phyloP scores from a whole-genome alignment of 2,113 vertebrate species.

The Pluvianellus socialis region DNA sequence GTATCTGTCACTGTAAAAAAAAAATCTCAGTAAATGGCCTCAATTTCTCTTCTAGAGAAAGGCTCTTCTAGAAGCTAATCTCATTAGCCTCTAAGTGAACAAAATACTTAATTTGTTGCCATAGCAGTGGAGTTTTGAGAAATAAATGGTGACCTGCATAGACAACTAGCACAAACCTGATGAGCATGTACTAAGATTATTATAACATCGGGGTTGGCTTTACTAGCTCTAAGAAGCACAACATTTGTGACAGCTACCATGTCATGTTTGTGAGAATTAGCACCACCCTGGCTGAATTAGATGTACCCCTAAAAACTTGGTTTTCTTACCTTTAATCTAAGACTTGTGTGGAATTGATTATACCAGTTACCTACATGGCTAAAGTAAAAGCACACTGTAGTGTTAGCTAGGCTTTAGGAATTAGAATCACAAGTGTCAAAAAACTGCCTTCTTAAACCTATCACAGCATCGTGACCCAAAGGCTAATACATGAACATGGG shows the following conservation, averaged over 20 bases:
- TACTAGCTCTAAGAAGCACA: neutral
- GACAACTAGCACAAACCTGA: neutral
- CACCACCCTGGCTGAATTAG: neutral
- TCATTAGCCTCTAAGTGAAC: conserved; percentile 31
- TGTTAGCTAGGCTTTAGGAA: neutral
- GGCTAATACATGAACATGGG: neutral
- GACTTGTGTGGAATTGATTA: neutral
- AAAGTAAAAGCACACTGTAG: neutral
- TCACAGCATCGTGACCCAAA: neutral
- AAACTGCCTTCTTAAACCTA: neutral
- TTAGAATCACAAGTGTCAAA: neutral
- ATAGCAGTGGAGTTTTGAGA: conserved; percentile 20
- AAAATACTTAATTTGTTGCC: conserved; percentile 51
- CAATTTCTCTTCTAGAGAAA: neutral
- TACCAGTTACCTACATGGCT: neutral
- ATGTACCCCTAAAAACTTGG: neutral
- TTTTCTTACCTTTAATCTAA: neutral
- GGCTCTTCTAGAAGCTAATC: neutral
- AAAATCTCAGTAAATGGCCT: neutral
- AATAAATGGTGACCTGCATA: neutral
- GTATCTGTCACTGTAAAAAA: conserved; percentile 9
- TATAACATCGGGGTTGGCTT: neutral
- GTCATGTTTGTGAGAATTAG: neutral
- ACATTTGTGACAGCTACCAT: neutral
- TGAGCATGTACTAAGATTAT: neutral